Percentiles rank a stretch among this genome's conserved stretches.
Evolutionary conservation across 2,888 invertebrate genomes (phyloP).

Genomic region (Crioceris asparagi): DNA sequence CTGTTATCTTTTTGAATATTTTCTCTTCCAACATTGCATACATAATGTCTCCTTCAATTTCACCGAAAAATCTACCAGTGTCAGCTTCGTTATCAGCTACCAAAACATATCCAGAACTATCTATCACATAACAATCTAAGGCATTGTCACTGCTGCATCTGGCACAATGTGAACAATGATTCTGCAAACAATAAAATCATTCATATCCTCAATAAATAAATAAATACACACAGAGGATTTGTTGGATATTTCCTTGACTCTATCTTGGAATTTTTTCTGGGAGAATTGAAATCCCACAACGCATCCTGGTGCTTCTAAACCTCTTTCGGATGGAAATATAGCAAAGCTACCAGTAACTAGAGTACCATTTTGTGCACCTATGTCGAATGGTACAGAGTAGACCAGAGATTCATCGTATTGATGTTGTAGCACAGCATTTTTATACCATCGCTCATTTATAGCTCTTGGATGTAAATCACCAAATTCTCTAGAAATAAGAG

Average conservation of each 20-base stretch:
- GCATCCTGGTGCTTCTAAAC: conserved; percentile 70
- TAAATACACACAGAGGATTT: conserved; percentile 36
- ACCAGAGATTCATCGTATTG: conserved; percentile 69
- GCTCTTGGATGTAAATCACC: conserved; percentile 65
- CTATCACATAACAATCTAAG: conserved; percentile 78
- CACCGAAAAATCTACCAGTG: conserved; percentile 80
- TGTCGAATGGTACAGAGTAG: conserved; percentile 58
- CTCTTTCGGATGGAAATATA: conserved; percentile 68
- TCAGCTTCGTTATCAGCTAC: conserved; percentile 52
- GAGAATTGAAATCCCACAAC: conserved; percentile 82
- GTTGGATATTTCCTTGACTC: conserved; percentile 60
- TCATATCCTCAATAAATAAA: neutral
- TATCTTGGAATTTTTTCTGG: conserved; percentile 54
- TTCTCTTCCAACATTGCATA: conserved; percentile 58
- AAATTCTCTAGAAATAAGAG: conserved; percentile 46
- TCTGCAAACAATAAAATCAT: conserved; percentile 19
- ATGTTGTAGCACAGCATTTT: conserved; percentile 78
- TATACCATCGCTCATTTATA: conserved; percentile 86
- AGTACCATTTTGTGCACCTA: conserved; percentile 40
- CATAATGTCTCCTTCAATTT: conserved; percentile 67
- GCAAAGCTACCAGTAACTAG: conserved; percentile 74
- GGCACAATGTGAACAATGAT: conserved; percentile 42
- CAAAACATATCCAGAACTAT: conserved; percentile 82
- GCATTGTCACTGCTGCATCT: conserved; percentile 50
- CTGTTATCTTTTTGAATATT: conserved; percentile 62